These are phyloP conservation scores for Gouania willdenowi DNA, from an alignment of 2,797 vertebrate species.

Conservation along the genomic window DNA sequence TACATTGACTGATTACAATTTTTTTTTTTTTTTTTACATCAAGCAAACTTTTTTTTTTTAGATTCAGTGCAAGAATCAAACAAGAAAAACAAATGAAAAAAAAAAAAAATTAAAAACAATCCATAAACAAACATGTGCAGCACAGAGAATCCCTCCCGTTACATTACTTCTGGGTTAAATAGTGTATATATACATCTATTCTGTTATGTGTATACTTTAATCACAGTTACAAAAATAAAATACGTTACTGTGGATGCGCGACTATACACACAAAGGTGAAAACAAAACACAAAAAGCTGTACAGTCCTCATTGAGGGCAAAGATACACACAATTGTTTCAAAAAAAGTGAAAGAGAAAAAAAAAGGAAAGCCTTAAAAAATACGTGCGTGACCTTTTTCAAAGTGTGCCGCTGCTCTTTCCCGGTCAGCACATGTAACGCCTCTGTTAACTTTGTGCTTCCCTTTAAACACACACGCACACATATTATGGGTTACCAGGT, in stretches of 20 bases:
- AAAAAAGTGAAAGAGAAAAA: constrained; percentile 53
- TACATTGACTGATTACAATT: constrained; percentile 67
- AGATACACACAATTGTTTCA: constrained; percentile 76
- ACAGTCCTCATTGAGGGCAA: constrained; percentile 97
- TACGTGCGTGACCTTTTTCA: constrained; percentile 44
- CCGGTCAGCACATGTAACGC: constrained; percentile 36
- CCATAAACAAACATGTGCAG: constrained; percentile 70
- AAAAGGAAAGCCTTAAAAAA: constrained; percentile 46
- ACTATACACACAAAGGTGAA: constrained; percentile 83
- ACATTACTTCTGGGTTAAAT: constrained; percentile 62
- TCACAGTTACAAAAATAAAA: constrained; percentile 84
- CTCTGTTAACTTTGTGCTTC: constrained; percentile 54
- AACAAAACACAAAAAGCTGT: constrained; percentile 81
- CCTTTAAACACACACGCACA: constrained; percentile 28
- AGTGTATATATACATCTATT: constrained; percentile 68
- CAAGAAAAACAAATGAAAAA: constrained; percentile 43
- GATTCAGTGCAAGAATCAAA: constrained; percentile 69
- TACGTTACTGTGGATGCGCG: constrained; percentile 79
- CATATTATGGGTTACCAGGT: constrained; percentile 27
- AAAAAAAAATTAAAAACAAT: constrained; percentile 38
- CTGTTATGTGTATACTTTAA: constrained; percentile 67
- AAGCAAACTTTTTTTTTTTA: constrained; percentile 70
- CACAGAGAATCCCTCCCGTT: constrained; percentile 64
- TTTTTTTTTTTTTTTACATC: constrained; percentile 66
- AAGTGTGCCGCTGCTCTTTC: constrained; percentile 22